Evolutionary conservation across 2,113 vertebrate species (phyloP), one percentile per base, ranked within the genome.

Genomic region (Aegithalos caudatus): DNA sequence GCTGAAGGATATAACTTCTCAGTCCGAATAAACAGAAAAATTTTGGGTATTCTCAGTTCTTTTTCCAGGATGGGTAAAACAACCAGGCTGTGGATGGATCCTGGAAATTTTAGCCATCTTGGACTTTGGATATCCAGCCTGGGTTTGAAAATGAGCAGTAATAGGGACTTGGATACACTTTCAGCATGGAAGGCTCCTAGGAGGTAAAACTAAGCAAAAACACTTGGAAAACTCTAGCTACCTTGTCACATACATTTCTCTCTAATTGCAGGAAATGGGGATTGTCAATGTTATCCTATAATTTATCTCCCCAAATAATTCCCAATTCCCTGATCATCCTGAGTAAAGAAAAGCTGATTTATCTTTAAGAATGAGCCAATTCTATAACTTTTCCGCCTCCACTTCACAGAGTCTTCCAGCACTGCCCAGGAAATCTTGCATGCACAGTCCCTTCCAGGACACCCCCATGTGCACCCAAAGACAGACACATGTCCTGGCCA

Each of bases 391-490:
- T 77, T 25, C 44, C 60, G 28, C 31, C 10, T 38, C 62, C 11
- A 21, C 7, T 69, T 42, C 50, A 78, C 22, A 23, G 1, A 1
- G 24, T 71, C 12, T 27, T 40, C 31, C 58, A 62, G 18, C n/a
- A 62, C 24, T 72, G 17, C 14, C 37, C 3, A 2, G 42, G 24
- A 86, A 38, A 66, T 37, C 40, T 65, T 28, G 21, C 15, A 62
- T 9, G 18, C 38, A 25, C 29, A 24, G 13, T 38, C 27, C 6
- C 21, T 18, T 57, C 33, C 37, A 42, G 29, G 14, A 82, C 9
- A 45, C 12, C 14, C 25, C 37, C 11, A 47, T 0, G 0, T 38
- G 27, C 5, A 3, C 40, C 27, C 5, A 1, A 47, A 45, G 51
- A 20, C 1, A 12, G 45, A 70, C 14, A 56, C 0, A 0, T 7